phyloP scores from a whole-genome alignment of 2,888 invertebrate genomes.

The Odontomyia ornata region DNA sequence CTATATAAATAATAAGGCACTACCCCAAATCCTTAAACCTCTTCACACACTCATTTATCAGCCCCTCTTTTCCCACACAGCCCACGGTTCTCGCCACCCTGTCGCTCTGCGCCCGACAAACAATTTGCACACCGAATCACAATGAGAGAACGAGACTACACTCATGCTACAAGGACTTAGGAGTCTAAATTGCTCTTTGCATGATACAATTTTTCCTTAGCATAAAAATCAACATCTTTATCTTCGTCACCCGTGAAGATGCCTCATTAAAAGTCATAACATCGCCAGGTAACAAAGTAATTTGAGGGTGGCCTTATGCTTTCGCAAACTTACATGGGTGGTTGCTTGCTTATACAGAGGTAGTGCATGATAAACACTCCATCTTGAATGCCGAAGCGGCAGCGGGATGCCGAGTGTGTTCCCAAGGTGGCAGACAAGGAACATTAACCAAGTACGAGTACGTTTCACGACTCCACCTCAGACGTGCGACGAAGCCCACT shows the following conservation, averaged over 20 bases:
- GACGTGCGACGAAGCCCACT: not conserved
- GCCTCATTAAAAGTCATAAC: constrained; percentile 40
- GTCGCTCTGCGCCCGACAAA: not conserved
- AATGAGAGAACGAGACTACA: not conserved
- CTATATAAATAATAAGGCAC: constrained; percentile 11
- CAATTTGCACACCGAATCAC: not conserved
- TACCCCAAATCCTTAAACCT: not conserved
- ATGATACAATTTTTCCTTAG: not conserved
- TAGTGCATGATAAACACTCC: not conserved
- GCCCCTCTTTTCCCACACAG: too few species aligned
- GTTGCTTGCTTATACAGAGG: not conserved
- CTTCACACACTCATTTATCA: not conserved
- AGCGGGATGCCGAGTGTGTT: not conserved
- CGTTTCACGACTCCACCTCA: constrained; percentile 2
- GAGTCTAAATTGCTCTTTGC: constrained; percentile 9
- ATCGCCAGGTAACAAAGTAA: constrained; percentile 41
- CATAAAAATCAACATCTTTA: constrained; percentile 36
- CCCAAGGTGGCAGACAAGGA: constrained; percentile 6
- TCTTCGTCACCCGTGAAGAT: constrained; percentile 12
- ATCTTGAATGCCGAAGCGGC: not conserved
- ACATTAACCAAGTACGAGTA: not conserved
- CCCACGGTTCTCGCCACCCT: too few species aligned
- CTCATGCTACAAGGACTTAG: not conserved
- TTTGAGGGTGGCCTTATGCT: constrained; percentile 34
- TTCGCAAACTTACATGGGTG: constrained; percentile 24